Evolutionary conservation across 2,888 invertebrate genomes (phyloP).

Genomic region (Meteorus colon): DNA sequence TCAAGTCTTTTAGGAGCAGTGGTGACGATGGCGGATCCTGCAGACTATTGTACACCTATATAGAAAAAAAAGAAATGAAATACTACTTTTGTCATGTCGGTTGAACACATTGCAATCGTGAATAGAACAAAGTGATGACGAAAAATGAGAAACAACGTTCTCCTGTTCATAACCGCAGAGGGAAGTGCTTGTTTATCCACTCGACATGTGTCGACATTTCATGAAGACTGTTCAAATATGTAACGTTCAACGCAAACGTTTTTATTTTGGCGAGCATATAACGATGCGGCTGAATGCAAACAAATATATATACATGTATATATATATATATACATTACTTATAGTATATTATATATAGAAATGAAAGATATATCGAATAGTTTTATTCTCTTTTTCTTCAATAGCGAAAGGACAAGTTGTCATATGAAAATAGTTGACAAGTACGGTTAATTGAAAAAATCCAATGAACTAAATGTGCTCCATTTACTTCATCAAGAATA

Average conservation of each 20-base stretch:
- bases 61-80: background rate
- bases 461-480: background rate
- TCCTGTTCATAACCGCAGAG: conserved; percentile 6
- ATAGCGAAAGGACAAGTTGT: background rate
- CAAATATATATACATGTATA: background rate
- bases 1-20: conserved; percentile 63
- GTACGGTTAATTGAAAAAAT: conserved; percentile 1
- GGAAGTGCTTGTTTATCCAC: conserved; percentile 12
- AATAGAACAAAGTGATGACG: background rate
- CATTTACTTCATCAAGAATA: conserved; percentile 8
- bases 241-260: conserved; percentile 8
- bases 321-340: too few species aligned
- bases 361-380: background rate
- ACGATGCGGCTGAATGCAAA: background rate
- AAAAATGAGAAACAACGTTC: conserved; percentile 4
- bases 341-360: background rate
- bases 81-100: conserved; percentile 15
- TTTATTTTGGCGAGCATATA: background rate
- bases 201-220: conserved; percentile 15
- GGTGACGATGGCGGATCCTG: conserved; percentile 70
- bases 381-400: background rate
- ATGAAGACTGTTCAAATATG: conserved; percentile 2
- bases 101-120: conserved; percentile 14
- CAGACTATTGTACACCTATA: conserved; percentile 70
- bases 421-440: background rate